Percentiles rank a stretch among this genome's conserved stretches.
Conservation (phyloP, 2,888 invertebrate genomes). For the Venusia cambrica region DNA sequence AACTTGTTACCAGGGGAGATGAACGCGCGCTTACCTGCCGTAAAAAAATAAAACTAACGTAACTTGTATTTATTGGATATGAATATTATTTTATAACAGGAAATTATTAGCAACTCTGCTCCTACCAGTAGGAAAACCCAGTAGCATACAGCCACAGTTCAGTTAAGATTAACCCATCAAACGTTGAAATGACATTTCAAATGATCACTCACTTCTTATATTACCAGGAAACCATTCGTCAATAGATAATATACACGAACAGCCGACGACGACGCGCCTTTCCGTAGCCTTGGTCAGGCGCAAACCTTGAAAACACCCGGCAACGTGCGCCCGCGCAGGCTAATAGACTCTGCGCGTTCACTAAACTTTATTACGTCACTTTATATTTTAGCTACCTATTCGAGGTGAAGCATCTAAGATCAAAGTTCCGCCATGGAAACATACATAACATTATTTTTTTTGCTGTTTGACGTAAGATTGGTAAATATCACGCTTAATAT, state of each 20-base stretch:
- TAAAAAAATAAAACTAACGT: too few relatives aligned
- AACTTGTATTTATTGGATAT: too few relatives aligned
- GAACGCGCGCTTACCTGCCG: too few relatives aligned
- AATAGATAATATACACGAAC: conserved; percentile 7
- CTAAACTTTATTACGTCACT: conserved; percentile 76
- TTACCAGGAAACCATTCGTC: conserved; percentile 11
- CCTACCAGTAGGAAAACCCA: too few relatives aligned
- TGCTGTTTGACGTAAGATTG: conserved; percentile 18
- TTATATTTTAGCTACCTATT: conserved; percentile 49
- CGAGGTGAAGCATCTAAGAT: conserved; percentile 57
- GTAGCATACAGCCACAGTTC: too few relatives aligned
- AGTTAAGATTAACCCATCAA: too few relatives aligned
- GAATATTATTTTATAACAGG: too few relatives aligned
- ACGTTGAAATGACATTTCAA: conserved; percentile 1
- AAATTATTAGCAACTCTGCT: too few relatives aligned
- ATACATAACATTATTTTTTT: conserved; percentile 37
- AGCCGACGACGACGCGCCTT: conserved; percentile 18
- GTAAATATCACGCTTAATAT: too few relatives aligned
- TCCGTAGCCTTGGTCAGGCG: conserved; percentile 62
- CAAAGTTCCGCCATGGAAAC: conserved; percentile 57
- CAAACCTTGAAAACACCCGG: conserved; percentile 65
- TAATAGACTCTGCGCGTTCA: conserved; percentile 58
- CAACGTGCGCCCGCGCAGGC: conserved; percentile 53
- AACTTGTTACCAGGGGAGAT: too few relatives aligned
- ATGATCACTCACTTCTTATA: conserved; percentile 10